phyloP scores from a whole-genome alignment of 2,113 vertebrate genomes.

The Perca schrenkii region DNA sequence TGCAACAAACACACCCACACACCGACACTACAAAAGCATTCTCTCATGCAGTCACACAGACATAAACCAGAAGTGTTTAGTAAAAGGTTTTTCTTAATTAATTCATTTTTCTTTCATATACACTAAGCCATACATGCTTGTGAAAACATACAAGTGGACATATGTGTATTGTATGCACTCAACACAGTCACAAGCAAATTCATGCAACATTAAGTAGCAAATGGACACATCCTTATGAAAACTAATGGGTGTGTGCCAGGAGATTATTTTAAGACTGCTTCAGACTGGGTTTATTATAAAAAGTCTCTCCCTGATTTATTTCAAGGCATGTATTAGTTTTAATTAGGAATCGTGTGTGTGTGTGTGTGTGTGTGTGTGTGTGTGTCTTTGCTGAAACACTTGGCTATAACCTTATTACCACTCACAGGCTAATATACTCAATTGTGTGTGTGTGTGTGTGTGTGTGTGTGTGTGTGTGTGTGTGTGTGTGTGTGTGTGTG shows the following conservation, averaged over 20 bases:
- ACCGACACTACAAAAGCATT: not conserved
- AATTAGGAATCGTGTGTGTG: constrained; percentile 36
- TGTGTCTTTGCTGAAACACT: constrained; percentile 57
- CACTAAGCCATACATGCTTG: not conserved
- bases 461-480: constrained; percentile 68
- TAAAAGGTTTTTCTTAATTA: not conserved
- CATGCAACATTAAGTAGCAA: constrained; percentile 36
- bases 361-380: constrained; percentile 53
- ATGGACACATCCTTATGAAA: constrained; percentile 52
- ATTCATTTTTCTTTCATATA: not conserved
- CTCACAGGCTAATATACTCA: constrained; percentile 57
- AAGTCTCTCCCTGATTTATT: constrained; percentile 37
- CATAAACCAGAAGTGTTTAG: not conserved
- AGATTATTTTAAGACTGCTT: constrained; percentile 86
- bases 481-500: constrained; percentile 64
- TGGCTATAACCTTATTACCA: constrained; percentile 65
- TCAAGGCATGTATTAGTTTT: constrained; percentile 51
- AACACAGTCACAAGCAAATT: constrained; percentile 12
- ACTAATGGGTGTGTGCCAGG: constrained; percentile 75
- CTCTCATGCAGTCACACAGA: not conserved
- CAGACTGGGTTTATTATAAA: constrained; percentile 74
- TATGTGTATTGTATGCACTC: not conserved
- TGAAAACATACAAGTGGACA: constrained; percentile 3
- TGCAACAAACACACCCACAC: not conserved
- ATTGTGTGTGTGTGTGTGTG: not conserved